Evolutionary conservation across 2,888 invertebrate species (phyloP).

Genomic region (Apotomis turbidana): DNA sequence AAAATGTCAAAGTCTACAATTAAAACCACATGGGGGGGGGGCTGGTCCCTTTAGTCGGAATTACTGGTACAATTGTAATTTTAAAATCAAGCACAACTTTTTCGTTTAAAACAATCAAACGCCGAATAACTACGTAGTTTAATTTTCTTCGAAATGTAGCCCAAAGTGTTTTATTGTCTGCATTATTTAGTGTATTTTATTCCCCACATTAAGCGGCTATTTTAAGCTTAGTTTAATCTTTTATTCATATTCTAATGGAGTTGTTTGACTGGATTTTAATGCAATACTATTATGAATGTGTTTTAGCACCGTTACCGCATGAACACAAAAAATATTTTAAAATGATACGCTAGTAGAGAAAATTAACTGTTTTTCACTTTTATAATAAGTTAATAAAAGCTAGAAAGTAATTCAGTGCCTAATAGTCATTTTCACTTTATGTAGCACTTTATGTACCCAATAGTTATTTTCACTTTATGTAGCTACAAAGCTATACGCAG

Average conservation of each 20-base stretch:
- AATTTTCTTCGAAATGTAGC: background rate
- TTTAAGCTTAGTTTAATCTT: constrained; percentile 19
- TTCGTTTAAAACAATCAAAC: background rate
- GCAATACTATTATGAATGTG: background rate
- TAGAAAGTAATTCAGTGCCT: too few species aligned
- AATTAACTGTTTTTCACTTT: background rate
- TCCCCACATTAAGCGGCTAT: constrained; percentile 18
- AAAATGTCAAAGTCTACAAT: too few species aligned
- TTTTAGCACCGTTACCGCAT: background rate
- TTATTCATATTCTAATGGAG: constrained; percentile 19
- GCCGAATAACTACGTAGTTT: background rate
- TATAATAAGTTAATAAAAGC: background rate
- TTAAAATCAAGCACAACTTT: background rate
- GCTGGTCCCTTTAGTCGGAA: too few species aligned
- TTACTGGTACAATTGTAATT: too few species aligned
- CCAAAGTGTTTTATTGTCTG: constrained; percentile 1
- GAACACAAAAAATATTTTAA: background rate
- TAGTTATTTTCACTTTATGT: too few species aligned
- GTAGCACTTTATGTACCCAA: too few species aligned
- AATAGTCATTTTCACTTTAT: too few species aligned
- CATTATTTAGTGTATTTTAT: constrained; percentile 10
- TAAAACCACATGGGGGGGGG: too few species aligned
- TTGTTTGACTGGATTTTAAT: constrained; percentile 16
- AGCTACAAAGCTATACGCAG: too few species aligned
- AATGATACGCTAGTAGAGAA: background rate